A percentile compares a stretch with the other conserved stretches of the same genome.
Evolutionary conservation across 1,140 invertebrate species (phyloP).

Genomic region (Zelostemma sp.): DNA sequence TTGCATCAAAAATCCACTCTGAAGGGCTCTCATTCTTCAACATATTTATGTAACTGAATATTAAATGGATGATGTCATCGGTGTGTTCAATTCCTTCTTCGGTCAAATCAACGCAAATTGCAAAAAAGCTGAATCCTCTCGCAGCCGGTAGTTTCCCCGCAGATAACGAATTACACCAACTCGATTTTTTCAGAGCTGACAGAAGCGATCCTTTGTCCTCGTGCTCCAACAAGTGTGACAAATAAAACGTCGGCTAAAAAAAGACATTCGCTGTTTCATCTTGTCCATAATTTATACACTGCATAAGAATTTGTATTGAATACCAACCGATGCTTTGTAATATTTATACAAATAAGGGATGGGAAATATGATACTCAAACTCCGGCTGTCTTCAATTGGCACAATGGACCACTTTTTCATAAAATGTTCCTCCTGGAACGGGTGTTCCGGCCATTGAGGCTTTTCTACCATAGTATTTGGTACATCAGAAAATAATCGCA

Average conservation of each 20-base stretch:
- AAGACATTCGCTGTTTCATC: no score
- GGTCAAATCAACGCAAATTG: no score
- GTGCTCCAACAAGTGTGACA: slow-evolving; percentile 94
- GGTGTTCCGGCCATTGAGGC: slow-evolving; percentile 84
- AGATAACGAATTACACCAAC: slow-evolving; percentile 91
- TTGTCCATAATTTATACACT: no score
- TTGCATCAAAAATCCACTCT: no score
- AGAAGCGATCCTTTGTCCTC: slow-evolving; percentile 95
- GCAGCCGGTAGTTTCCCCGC: slow-evolving; percentile 82
- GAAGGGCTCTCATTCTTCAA: no score
- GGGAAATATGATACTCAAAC: slow-evolving; percentile 90
- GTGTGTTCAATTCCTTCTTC: no score
- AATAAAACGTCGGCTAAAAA: slow-evolving; percentile 86
- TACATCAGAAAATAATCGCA: slow-evolving; percentile 83
- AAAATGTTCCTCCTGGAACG: slow-evolving; percentile 81
- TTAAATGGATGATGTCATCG: no score
- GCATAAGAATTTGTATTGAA: no score
- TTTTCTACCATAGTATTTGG: slow-evolving; percentile 82
- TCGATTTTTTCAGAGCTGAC: slow-evolving; percentile 85
- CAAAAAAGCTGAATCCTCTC: slow-evolving; percentile 92
- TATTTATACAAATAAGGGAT: slow-evolving; percentile 86
- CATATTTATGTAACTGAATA: no score
- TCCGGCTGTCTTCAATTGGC: slow-evolving; percentile 94
- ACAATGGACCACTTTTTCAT: slow-evolving; percentile 79
- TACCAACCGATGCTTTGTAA: slow-evolving; percentile 88